A percentile compares a stretch with the other conserved stretches of the same genome.
Evolutionary conservation across 2,888 invertebrate genomes (phyloP).

Genomic region (Diadromus collaris): DNA sequence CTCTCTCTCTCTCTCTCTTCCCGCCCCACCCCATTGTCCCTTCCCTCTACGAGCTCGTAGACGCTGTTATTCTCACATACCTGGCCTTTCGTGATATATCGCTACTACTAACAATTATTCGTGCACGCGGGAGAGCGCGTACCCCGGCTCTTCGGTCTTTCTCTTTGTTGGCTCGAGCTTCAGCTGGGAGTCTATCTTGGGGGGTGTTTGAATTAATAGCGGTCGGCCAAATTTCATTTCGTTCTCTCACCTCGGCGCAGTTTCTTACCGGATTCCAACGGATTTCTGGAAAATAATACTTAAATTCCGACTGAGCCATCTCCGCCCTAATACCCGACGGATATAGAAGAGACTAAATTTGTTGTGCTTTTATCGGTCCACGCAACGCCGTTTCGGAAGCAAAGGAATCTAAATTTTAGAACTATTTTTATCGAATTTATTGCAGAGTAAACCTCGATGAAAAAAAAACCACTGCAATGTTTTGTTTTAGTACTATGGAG

Average conservation of each 20-base stretch:
- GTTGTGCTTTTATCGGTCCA: no score
- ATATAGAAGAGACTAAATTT: background rate
- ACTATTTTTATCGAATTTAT: no score
- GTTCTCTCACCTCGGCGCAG: slow-evolving; percentile 41
- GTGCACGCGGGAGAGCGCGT: slow-evolving; percentile 58
- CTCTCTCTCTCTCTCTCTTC: no score
- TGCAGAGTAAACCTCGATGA: no score
- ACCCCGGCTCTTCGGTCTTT: slow-evolving; percentile 37
- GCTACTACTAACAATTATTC: slow-evolving; percentile 76
- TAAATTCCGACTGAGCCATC: background rate
- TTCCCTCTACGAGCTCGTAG: slow-evolving; percentile 65
- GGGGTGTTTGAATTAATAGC: slow-evolving; percentile 73
- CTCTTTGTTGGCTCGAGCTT: slow-evolving; percentile 51
- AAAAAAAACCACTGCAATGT: no score
- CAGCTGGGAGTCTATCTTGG: slow-evolving; percentile 68
- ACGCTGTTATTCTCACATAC: slow-evolving; percentile 77
- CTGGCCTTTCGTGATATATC: slow-evolving; percentile 73
- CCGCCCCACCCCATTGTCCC: background rate
- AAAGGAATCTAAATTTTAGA: background rate
- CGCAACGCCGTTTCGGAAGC: no score
- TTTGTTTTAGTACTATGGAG: no score
- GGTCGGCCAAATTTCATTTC: slow-evolving; percentile 62
- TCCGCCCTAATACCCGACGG: background rate
- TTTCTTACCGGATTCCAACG: slow-evolving; percentile 48
- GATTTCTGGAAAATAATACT: slow-evolving; percentile 14